Evolutionary conservation across 2,888 invertebrate species (phyloP).

Genomic region (Sceliomorpha sp.): DNA sequence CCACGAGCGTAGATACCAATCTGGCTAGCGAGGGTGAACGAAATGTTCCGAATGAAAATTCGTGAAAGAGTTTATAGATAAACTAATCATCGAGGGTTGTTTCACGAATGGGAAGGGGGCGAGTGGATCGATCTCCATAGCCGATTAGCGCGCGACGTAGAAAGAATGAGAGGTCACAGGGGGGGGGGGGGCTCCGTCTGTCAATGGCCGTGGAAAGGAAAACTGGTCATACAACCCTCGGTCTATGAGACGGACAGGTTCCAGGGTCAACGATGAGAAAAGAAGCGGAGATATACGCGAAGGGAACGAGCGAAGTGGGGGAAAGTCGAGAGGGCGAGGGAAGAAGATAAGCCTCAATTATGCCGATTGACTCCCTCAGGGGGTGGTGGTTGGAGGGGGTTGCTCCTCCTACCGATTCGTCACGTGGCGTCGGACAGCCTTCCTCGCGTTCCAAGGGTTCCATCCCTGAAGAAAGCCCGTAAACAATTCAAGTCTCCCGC

Average conservation of each 20-base stretch:
- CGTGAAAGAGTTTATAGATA: too few species aligned
- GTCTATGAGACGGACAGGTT: conserved; percentile 35
- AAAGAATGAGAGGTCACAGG: conserved; percentile 7
- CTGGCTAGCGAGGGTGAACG: too few species aligned
- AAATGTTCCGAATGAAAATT: too few species aligned
- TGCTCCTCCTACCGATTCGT: conserved; percentile 75
- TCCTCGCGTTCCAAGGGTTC: conserved; percentile 49
- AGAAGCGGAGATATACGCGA: conserved; percentile 34
- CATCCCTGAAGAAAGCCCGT: conserved; percentile 38
- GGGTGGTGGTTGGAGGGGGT: conserved; percentile 69
- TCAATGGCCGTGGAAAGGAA: conserved; percentile 25
- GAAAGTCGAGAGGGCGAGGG: conserved; percentile 64
- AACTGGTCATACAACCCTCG: conserved; percentile 50
- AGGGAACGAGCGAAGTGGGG: conserved; percentile 48
- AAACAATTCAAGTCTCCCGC: conserved; percentile 3
- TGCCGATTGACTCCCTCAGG: conserved; percentile 70
- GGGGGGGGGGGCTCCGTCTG: conserved; percentile 15
- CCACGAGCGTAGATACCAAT: too few species aligned
- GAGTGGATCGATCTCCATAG: too few species aligned
- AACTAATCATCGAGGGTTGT: too few species aligned
- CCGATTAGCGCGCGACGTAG: neutral
- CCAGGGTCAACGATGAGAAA: conserved; percentile 44
- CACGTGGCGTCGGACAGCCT: conserved; percentile 70
- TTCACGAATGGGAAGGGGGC: too few species aligned
- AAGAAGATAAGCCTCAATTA: conserved; percentile 74